A percentile compares a stretch with the other conserved stretches of the same genome.
These are phyloP conservation scores for Acrobasis consociella DNA, from an alignment of 2,888 invertebrate species.

Conservation along the genomic window DNA sequence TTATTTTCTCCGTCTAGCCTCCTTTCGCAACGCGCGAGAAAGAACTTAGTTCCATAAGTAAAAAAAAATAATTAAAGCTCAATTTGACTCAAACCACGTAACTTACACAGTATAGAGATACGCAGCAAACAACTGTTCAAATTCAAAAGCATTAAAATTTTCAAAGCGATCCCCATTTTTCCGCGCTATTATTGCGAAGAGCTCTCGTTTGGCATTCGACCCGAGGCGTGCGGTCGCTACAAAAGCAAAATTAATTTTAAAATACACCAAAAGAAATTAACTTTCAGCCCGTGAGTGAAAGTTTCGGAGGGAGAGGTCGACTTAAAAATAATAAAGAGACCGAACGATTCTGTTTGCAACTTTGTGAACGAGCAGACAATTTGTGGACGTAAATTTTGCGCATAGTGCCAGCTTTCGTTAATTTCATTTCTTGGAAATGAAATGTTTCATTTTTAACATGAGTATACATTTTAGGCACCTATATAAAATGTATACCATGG, in stretches of 20 bases:
- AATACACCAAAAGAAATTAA: slow-evolving; percentile 82
- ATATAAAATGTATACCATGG: too few relatives aligned
- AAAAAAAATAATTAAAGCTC: not conserved
- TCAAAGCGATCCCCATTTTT: slow-evolving; percentile 58
- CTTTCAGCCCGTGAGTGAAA: slow-evolving; percentile 72
- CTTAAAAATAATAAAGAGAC: slow-evolving; percentile 78
- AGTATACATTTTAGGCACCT: too few relatives aligned
- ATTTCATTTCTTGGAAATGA: too few relatives aligned
- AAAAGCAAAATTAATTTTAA: slow-evolving; percentile 81
- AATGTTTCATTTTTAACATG: too few relatives aligned
- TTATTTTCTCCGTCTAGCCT: too few relatives aligned
- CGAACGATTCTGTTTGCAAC: slow-evolving; percentile 43
- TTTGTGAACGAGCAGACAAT: not conserved
- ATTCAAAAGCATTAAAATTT: slow-evolving; percentile 56
- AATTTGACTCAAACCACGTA: not conserved
- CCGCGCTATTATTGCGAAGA: slow-evolving; percentile 62
- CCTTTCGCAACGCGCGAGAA: too few relatives aligned
- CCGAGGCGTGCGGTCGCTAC: slow-evolving; percentile 70
- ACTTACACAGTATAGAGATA: slow-evolving; percentile 23
- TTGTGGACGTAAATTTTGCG: slow-evolving; percentile 1
- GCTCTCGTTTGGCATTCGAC: slow-evolving; percentile 71
- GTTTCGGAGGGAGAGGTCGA: slow-evolving; percentile 69
- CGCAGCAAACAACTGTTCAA: slow-evolving; percentile 44
- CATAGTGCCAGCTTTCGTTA: not conserved
- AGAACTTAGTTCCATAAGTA: too few relatives aligned